phyloP scores from a whole-genome alignment of 2,797 vertebrate genomes.

The Enteromius anoplus region DNA sequence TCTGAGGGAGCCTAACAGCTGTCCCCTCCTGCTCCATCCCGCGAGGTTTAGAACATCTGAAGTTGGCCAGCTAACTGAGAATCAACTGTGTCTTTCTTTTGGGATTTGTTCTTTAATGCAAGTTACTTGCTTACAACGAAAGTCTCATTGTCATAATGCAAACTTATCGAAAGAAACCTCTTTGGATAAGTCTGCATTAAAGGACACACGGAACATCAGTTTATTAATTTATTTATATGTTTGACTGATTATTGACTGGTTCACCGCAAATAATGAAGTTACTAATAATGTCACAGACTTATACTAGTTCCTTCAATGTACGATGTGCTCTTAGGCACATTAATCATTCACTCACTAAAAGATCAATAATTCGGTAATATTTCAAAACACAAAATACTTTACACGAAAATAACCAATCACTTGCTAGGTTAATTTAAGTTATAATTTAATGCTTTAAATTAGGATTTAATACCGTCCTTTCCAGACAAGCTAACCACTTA shows the following conservation, averaged over 20 bases:
- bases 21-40: background rate
- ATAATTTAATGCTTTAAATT: background rate
- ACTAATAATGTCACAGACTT: background rate
- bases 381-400: constrained; percentile 7
- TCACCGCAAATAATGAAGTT: background rate
- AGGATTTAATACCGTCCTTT: background rate
- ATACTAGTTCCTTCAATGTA: background rate
- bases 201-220: background rate
- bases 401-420: background rate
- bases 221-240: background rate
- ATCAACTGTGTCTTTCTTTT: background rate
- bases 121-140: background rate
- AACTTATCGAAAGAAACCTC: background rate
- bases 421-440: background rate
- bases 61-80: background rate
- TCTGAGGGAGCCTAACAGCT: constrained; percentile 15
- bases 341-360: background rate
- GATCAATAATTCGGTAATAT: background rate
- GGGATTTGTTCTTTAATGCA: constrained; percentile 8
- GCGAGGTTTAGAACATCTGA: constrained; percentile 11
- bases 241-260: background rate
- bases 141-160: background rate
- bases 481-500: background rate
- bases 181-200: too few relatives aligned
- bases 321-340: background rate